Evolutionary conservation across 1,140 invertebrate species (phyloP).

Genomic region (Euwallacea similis): DNA sequence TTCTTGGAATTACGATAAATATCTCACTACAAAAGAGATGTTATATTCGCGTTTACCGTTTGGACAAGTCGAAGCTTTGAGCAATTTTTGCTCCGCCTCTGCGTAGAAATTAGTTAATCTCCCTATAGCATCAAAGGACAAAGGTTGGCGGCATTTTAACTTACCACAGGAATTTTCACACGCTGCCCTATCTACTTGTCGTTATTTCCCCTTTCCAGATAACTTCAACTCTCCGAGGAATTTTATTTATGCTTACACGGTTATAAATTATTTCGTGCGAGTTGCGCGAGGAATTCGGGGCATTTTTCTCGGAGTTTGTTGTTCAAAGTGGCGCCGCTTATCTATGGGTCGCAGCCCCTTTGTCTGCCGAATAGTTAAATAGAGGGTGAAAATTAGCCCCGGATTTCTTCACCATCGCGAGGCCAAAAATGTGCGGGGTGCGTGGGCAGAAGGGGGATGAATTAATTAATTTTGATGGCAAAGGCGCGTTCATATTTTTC

Average conservation of each 20-base stretch:
- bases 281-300: neutral
- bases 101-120: no score
- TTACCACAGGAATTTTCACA: slow-evolving; percentile 16
- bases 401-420: neutral
- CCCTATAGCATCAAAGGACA: no score
- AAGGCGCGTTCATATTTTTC: neutral
- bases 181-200: neutral
- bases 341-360: slow-evolving; percentile 7
- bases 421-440: neutral
- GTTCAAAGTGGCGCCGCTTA: neutral
- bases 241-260: slow-evolving; percentile 15
- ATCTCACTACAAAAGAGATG: neutral
- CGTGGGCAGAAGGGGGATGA: neutral
- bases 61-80: no score
- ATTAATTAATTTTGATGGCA: neutral
- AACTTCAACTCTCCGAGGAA: neutral
- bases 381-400: slow-evolving; percentile 10
- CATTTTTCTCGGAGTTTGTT: neutral
- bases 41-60: no score
- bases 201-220: slow-evolving; percentile 7
- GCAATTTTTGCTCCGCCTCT: no score
- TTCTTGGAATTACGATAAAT: neutral
- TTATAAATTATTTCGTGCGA: slow-evolving; percentile 6
- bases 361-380: slow-evolving; percentile 9
- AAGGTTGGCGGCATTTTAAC: slow-evolving; percentile 9